phyloP scores from a whole-genome alignment of 2,888 invertebrate genomes.

The Sarcophaga subvicina region DNA sequence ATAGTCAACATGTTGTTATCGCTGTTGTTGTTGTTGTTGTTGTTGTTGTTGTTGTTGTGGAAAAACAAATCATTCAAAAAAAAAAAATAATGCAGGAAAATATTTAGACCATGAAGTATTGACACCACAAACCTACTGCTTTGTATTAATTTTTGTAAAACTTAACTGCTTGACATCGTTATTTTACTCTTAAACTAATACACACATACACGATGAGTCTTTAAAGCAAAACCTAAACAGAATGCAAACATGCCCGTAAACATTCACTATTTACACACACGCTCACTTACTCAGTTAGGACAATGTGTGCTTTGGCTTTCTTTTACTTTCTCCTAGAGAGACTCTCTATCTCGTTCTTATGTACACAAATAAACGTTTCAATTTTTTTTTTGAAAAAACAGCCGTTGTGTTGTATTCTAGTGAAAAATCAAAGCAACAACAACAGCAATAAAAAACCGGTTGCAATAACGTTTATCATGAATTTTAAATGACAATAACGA shows the following conservation, averaged over 20 bases:
- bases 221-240: too few relatives aligned
- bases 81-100: not conserved
- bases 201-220: too few relatives aligned
- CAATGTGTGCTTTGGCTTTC: too few relatives aligned
- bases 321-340: too few relatives aligned
- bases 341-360: too few relatives aligned
- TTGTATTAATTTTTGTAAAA: not conserved
- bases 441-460: not conserved
- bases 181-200: not conserved
- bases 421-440: not conserved
- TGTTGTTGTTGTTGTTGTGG: not conserved
- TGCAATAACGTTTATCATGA: slow-evolving; percentile 28
- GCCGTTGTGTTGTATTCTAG: not conserved
- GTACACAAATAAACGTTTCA: not conserved
- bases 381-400: not conserved
- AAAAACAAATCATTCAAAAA: too few relatives aligned
- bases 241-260: not conserved
- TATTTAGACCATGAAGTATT: slow-evolving; percentile 32
- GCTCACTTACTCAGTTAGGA: not conserved
- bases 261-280: not conserved
- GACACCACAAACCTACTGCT: slow-evolving; percentile 21
- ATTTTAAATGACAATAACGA: slow-evolving; percentile 52
- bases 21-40: not conserved
- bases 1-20: not conserved
- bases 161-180: not conserved